Conservation (phyloP, 2,888 invertebrate species). For the Adelphocoris suturalis region DNA sequence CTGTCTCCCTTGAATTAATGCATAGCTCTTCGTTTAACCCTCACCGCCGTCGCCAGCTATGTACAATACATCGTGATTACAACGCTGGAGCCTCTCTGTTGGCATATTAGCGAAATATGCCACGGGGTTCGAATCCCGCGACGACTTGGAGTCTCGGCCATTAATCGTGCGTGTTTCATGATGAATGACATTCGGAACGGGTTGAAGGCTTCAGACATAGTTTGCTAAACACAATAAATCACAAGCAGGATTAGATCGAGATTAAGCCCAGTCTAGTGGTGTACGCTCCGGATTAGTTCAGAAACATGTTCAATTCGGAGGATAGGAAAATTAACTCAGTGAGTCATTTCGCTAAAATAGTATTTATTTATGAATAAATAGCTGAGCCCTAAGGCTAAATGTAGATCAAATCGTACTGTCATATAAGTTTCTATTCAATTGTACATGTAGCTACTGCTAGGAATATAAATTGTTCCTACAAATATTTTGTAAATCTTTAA, state of each 20-base stretch:
- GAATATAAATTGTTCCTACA: too few relatives aligned
- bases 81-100: neutral
- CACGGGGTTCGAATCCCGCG: neutral
- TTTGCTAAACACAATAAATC: slow-evolving; percentile 27
- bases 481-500: too few relatives aligned
- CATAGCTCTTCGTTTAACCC: slow-evolving; percentile 51
- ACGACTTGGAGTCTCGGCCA: slow-evolving; percentile 21
- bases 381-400: too few relatives aligned
- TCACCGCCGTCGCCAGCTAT: neutral
- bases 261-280: neutral
- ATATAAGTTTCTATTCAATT: too few relatives aligned
- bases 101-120: slow-evolving; percentile 53
- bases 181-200: neutral
- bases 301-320: too few relatives aligned
- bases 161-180: slow-evolving; percentile 29
- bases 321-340: too few relatives aligned
- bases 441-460: too few relatives aligned
- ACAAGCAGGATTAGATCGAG: neutral
- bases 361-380: too few relatives aligned
- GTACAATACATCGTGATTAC: slow-evolving; percentile 57
- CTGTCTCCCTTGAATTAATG: slow-evolving; percentile 65
- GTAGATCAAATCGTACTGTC: too few relatives aligned
- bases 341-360: too few relatives aligned
- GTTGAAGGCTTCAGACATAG: neutral
- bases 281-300: too few relatives aligned